These are phyloP conservation scores for Cylas formicarius DNA, from an alignment of 1,140 invertebrate species.

Conservation along the genomic window DNA sequence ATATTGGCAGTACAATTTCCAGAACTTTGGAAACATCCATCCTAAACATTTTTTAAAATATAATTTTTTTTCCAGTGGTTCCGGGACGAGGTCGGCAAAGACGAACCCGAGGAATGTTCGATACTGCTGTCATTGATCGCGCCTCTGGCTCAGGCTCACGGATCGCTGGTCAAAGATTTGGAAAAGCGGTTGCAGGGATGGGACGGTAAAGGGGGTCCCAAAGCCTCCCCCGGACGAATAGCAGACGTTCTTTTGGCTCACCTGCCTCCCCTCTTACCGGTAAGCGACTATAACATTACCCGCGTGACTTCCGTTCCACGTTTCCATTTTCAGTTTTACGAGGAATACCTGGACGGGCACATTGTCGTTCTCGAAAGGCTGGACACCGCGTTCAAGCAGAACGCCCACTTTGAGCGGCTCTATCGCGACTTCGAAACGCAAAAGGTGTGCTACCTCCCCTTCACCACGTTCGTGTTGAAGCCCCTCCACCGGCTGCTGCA, in stretches of 20 bases:
- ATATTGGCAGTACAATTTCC: too few species aligned
- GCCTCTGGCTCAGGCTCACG: slow-evolving; percentile 53
- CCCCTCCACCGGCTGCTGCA: slow-evolving; percentile 80
- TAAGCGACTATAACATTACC: slow-evolving; percentile 34
- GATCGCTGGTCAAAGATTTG: slow-evolving; percentile 49
- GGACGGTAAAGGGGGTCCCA: slow-evolving; percentile 45
- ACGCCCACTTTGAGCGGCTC: slow-evolving; percentile 67
- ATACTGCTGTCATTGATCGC: slow-evolving; percentile 47
- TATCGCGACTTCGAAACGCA: slow-evolving; percentile 81
- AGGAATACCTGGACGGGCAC: slow-evolving; percentile 72
- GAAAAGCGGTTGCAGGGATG: slow-evolving; percentile 47
- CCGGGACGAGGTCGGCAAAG: slow-evolving; percentile 52
- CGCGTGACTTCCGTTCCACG: not conserved
- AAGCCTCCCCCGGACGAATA: slow-evolving; percentile 48
- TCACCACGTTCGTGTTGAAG: slow-evolving; percentile 80
- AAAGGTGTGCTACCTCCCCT: slow-evolving; percentile 79
- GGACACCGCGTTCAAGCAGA: slow-evolving; percentile 63
- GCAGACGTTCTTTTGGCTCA: slow-evolving; percentile 62
- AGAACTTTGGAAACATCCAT: too few species aligned
- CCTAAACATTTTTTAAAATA: too few species aligned
- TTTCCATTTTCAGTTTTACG: slow-evolving; percentile 56
- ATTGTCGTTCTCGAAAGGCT: slow-evolving; percentile 67
- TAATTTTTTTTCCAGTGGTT: slow-evolving; percentile 50
- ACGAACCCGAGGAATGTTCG: slow-evolving; percentile 49
- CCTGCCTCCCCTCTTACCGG: slow-evolving; percentile 50